Percentiles rank a stretch among this genome's conserved stretches.
Conservation (phyloP, 2,888 invertebrate genomes). For the Andricus quercusramuli region DNA sequence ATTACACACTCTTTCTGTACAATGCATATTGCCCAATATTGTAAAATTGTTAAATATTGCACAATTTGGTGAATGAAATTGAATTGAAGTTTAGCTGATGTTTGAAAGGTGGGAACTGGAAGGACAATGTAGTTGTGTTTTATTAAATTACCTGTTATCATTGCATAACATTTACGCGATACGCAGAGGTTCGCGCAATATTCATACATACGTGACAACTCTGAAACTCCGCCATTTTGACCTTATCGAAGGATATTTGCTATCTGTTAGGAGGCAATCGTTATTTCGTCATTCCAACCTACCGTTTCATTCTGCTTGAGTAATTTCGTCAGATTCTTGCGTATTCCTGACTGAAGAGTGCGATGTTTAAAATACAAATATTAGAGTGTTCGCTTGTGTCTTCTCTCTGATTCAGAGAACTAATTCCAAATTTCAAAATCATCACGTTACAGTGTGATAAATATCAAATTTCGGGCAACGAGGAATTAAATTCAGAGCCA, state of each 20-base stretch:
- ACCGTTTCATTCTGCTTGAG: conserved; percentile 17
- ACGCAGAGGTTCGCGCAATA: conserved; percentile 33
- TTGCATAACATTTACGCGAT: conserved; percentile 49
- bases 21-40: background rate
- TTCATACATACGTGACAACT: conserved; percentile 37
- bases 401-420: background rate
- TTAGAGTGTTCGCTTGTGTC: background rate
- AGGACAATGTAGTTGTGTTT: conserved; percentile 22
- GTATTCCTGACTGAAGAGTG: background rate
- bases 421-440: conserved; percentile 1
- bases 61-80: conserved; percentile 8
- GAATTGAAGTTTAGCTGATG: background rate
- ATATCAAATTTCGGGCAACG: background rate
- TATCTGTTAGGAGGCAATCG: conserved; percentile 52
- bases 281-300: conserved; percentile 47
- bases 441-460: conserved; percentile 1
- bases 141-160: conserved; percentile 39
- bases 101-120: conserved; percentile 12
- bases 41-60: background rate
- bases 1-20: background rate
- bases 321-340: conserved; percentile 6
- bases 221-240: conserved; percentile 72
- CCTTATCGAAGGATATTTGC: conserved; percentile 76
- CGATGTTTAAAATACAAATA: background rate
- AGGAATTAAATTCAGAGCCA: background rate